phyloP scores from a whole-genome alignment of 2,113 vertebrate species.

The Eulemur rufifrons region DNA sequence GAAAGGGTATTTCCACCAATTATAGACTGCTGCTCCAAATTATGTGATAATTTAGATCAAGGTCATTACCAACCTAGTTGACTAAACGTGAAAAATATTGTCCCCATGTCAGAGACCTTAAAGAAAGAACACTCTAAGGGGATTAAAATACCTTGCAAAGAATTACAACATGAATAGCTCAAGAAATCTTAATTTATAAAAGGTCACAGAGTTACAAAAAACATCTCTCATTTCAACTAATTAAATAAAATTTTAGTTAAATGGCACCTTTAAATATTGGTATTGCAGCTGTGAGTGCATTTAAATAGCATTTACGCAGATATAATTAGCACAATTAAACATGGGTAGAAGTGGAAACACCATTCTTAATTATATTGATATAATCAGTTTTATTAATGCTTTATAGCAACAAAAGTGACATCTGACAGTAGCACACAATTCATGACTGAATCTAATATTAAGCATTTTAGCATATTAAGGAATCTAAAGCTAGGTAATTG shows the following conservation, averaged over 20 bases:
- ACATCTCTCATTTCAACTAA: slow-evolving; percentile 76
- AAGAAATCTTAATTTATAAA: slow-evolving; percentile 81
- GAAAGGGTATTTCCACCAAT: slow-evolving; percentile 39
- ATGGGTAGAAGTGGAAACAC: slow-evolving; percentile 70
- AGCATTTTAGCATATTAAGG: slow-evolving; percentile 64
- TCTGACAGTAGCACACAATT: slow-evolving; percentile 61
- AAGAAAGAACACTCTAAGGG: slow-evolving; percentile 60
- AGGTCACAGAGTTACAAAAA: slow-evolving; percentile 80
- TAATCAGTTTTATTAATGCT: slow-evolving; percentile 76
- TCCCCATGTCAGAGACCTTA: slow-evolving; percentile 63
- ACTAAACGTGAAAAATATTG: slow-evolving; percentile 73
- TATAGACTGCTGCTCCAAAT: slow-evolving; percentile 56
- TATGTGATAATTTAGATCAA: slow-evolving; percentile 67
- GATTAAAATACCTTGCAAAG: slow-evolving; percentile 68
- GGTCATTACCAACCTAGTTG: slow-evolving; percentile 69
- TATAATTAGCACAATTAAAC: slow-evolving; percentile 79
- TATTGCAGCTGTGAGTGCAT: slow-evolving; percentile 65
- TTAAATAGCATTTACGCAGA: slow-evolving; percentile 74
- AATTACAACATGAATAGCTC: slow-evolving; percentile 72
- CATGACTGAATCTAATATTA: slow-evolving; percentile 53
- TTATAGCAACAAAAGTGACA: slow-evolving; percentile 73
- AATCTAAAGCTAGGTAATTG: slow-evolving; percentile 77
- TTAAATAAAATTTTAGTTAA: slow-evolving; percentile 81
- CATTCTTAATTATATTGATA: slow-evolving; percentile 80
- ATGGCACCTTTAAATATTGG: slow-evolving; percentile 77